Evolutionary conservation across 2,113 vertebrate genomes (phyloP), one percentile per base, ranked within the genome.

Genomic region (Rhipidura dahli): DNA sequence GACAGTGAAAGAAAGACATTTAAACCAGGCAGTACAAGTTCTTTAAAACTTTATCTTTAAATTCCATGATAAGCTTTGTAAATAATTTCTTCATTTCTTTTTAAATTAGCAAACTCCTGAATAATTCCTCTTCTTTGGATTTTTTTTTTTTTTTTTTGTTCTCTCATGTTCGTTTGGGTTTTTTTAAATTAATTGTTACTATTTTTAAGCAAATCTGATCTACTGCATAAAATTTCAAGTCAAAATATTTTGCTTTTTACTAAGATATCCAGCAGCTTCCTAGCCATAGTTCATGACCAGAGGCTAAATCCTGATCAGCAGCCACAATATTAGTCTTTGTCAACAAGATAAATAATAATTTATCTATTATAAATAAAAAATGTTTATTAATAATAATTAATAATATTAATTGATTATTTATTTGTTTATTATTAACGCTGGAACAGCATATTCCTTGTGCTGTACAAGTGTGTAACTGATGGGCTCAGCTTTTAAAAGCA

Each of bases 391-490:
- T n/a, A n/a, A n/a, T n/a, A n/a, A n/a, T n/a, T n/a, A n/a, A n/a
- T n/a, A n/a, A n/a, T n/a, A 27, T 21, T 42, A 44, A 31, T 2
- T 80, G 8, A 4, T 69, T 72, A 26, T 42, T 71, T 39, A 4
- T 61, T n/a, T n/a, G n/a, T n/a, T n/a, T n/a, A n/a, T n/a, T n/a
- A n/a, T n/a, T n/a, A n/a, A n/a, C n/a, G 9, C 15, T 79, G 31
- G 13, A 82, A 5, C 3, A 45, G 19, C 2, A 16, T 13, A 37
- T 11, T 26, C 28, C 30, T 66, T 87, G 15, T 75, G 35, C 47
- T 83, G 4, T 60, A 23, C 1, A 5, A 40, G 15, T 3, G 0
- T 37, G 6, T 15, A 66, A 47, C 4, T 39, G 22, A 51, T 40
- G 8, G 15, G 6, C 5, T 87, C 18, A 47, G 1, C 24, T 80